phyloP scores from a whole-genome alignment of 2,888 invertebrate species.

The Ophion ellenae region DNA sequence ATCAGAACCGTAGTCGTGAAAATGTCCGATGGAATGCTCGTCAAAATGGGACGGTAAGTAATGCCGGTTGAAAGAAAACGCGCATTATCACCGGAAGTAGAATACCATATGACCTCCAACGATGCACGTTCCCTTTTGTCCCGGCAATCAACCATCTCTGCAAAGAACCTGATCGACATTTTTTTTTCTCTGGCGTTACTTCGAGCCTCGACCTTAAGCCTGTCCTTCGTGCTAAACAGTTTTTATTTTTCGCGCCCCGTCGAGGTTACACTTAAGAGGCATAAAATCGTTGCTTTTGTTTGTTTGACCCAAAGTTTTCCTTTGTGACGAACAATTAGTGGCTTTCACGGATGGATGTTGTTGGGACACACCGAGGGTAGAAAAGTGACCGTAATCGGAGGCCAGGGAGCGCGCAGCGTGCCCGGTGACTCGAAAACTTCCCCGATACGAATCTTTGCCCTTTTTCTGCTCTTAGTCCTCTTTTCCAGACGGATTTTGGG shows the following conservation, averaged over 20 bases:
- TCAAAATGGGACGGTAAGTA: background rate
- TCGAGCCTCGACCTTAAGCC: background rate
- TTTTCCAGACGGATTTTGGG: slow-evolving; percentile 41
- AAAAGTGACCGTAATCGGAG: slow-evolving; percentile 53
- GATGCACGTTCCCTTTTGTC: slow-evolving; percentile 2
- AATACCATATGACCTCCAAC: background rate
- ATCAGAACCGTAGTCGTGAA: background rate
- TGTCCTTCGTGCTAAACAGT: slow-evolving; percentile 32
- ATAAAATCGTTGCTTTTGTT: slow-evolving; percentile 53
- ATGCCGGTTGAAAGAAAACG: background rate
- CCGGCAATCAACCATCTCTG: background rate
- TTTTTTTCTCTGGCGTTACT: slow-evolving; percentile 2
- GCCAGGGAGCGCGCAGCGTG: slow-evolving; percentile 59
- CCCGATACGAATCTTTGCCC: slow-evolving; percentile 56
- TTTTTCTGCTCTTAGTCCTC: slow-evolving; percentile 4
- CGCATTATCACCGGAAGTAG: slow-evolving; percentile 15
- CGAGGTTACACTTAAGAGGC: background rate
- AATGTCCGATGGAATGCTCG: background rate
- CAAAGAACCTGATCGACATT: background rate
- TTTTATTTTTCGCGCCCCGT: slow-evolving; percentile 19
- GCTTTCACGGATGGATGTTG: slow-evolving; percentile 47
- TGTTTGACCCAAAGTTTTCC: slow-evolving; percentile 49
- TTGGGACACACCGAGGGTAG: slow-evolving; percentile 5
- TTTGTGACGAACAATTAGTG: slow-evolving; percentile 55
- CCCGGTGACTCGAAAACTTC: slow-evolving; percentile 47